These are phyloP conservation scores for Stenotaenia linearis DNA, from an alignment of 2,888 invertebrate species.

Conservation along the genomic window DNA sequence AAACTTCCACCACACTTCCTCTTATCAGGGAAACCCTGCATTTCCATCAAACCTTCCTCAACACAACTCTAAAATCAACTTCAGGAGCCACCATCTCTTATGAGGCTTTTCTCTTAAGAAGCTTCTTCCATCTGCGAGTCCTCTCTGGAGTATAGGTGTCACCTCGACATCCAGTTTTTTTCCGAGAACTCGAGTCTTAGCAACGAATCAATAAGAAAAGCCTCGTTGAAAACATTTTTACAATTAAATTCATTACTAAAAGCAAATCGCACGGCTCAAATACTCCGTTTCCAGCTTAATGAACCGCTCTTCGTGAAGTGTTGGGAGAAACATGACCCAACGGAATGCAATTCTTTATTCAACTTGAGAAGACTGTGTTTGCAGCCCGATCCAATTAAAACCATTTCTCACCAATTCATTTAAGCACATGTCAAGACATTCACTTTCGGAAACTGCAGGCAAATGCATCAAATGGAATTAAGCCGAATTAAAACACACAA, in stretches of 20 bases:
- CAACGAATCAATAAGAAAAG: background rate
- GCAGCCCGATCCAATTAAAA: background rate
- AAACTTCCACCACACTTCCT: background rate
- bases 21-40: background rate
- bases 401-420: background rate
- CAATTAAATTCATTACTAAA: background rate
- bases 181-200: background rate
- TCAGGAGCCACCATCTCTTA: background rate
- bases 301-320: background rate
- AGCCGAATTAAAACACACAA: background rate
- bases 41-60: background rate
- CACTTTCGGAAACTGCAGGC: background rate
- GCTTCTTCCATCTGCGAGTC: background rate
- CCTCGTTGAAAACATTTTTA: background rate
- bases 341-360: background rate
- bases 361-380: background rate
- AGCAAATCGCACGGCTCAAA: background rate
- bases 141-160: background rate
- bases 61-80: background rate
- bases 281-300: background rate
- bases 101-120: background rate
- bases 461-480: background rate
- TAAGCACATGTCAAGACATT: constrained; percentile 4
- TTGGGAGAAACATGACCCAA: constrained; percentile 3
- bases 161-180: background rate